Percentiles rank a stretch among this genome's conserved stretches.
Evolutionary conservation across 1,140 invertebrate species (phyloP).

Genomic region (Sarcophaga bullata): DNA sequence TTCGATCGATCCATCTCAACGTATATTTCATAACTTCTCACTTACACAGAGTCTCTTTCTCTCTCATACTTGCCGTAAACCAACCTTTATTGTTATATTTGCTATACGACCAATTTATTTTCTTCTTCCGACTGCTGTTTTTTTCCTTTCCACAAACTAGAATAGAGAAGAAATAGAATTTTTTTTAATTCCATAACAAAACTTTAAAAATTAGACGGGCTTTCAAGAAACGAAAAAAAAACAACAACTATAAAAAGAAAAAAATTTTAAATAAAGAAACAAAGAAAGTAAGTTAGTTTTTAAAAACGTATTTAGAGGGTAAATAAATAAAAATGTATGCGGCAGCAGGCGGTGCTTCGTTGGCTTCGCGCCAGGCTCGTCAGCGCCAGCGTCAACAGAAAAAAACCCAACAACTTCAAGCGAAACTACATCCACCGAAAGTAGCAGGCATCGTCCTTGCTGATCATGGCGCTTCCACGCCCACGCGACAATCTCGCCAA

Average conservation of each 20-base stretch:
- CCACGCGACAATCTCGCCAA: slow-evolving; percentile 67
- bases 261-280: not conserved
- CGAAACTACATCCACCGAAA: slow-evolving; percentile 67
- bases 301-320: not conserved
- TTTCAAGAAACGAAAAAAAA: not conserved
- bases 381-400: slow-evolving; percentile 66
- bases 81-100: too few relatives aligned
- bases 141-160: too few relatives aligned
- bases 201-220: too few relatives aligned
- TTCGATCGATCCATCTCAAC: too few relatives aligned
- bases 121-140: too few relatives aligned
- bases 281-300: not conserved
- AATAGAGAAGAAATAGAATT: too few relatives aligned
- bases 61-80: too few relatives aligned
- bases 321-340: slow-evolving; percentile 72
- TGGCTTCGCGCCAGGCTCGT: slow-evolving; percentile 76
- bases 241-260: not conserved
- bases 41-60: too few relatives aligned
- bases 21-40: too few relatives aligned
- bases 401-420: slow-evolving; percentile 67
- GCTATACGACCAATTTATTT: too few relatives aligned
- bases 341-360: slow-evolving; percentile 77
- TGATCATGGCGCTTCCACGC: slow-evolving; percentile 58
- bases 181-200: too few relatives aligned
- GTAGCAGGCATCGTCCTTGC: slow-evolving; percentile 58